Evolutionary conservation across 2,113 vertebrate genomes (phyloP).

Genomic region (Nibea coibor): DNA sequence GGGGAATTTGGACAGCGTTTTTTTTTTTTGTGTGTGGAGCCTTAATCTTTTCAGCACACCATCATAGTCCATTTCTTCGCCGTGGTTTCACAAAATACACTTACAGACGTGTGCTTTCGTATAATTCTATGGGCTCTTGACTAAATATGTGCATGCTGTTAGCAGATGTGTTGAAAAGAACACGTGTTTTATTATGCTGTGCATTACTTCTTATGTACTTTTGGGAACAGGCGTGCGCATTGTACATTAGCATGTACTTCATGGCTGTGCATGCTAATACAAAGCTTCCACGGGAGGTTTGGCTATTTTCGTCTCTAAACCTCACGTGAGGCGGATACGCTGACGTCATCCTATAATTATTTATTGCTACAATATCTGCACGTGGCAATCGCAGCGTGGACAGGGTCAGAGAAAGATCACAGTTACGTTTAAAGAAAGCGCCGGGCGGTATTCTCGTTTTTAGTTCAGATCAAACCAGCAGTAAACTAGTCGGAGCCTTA

Average conservation of each 20-base stretch:
- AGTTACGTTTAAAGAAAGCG: background rate
- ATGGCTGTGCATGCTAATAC: background rate
- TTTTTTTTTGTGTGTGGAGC: background rate
- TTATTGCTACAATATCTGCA: background rate
- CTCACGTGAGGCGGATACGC: too few relatives aligned
- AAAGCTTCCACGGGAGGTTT: background rate
- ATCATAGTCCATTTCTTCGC: background rate
- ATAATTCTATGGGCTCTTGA: background rate
- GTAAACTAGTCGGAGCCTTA: background rate
- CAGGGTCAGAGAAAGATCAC: background rate
- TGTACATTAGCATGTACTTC: background rate
- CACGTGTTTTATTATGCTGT: background rate
- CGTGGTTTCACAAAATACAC: background rate
- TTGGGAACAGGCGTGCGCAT: background rate
- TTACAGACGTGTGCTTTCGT: background rate
- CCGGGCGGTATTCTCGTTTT: too few relatives aligned
- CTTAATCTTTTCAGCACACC: conserved; percentile 38
- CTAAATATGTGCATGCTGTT: background rate
- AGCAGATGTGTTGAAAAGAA: background rate
- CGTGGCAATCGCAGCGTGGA: too few relatives aligned
- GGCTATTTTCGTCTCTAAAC: too few relatives aligned
- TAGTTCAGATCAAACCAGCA: too few relatives aligned
- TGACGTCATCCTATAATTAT: background rate
- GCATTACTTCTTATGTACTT: background rate
- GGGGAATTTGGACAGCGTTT: conserved; percentile 45